Evolutionary conservation across 2,888 invertebrate species (phyloP), one percentile per base, ranked within the genome.

Genomic region (Melieria omissa): DNA sequence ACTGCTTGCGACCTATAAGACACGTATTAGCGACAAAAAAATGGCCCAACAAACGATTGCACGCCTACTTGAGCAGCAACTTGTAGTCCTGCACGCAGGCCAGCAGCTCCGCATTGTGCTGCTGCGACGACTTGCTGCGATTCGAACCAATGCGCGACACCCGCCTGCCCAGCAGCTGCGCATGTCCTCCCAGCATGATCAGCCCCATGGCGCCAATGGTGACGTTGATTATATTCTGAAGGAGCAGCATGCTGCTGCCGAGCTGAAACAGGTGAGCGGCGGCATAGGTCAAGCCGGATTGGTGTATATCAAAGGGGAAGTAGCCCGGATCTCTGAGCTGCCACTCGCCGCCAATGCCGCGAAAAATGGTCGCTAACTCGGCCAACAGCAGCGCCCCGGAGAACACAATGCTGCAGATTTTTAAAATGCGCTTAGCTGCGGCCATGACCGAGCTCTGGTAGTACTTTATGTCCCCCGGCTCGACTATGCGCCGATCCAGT

Each of bases 281-380:
- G 12, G 64, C 55, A 66, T 72, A 76, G 4, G 54, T 55, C n/a
- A 10, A 10, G 5, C 12, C 49, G 0, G 71, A 61, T 49, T 45
- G 46, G 6, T 14, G 49, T 29, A 58, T 55, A 49, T 73, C 71
- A 16, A 74, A 70, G 8, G 75, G 75, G 29, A 73, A 70, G 69
- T 72, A 77, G 3, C 46, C 74, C 9, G 76, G 75, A 16, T 73
- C 73, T 49, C 74, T 54, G 14, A 75, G 55, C 3, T 65, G 70
- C 62, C 74, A 65, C 10, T n/a, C 54, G 9, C 49, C 7, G 10
- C 45, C 10, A 52, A 67, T 12, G 7, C 65, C 62, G 29, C 29
- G 1, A 29, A 29, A 29, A 29, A 29, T 29, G 29, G 29, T 29
- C 29, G 2, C 29, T 29, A 2, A 29, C 29, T 29, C 29, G 29